Conservation (phyloP, 2,888 invertebrate species). For the Microplitis manilae region DNA sequence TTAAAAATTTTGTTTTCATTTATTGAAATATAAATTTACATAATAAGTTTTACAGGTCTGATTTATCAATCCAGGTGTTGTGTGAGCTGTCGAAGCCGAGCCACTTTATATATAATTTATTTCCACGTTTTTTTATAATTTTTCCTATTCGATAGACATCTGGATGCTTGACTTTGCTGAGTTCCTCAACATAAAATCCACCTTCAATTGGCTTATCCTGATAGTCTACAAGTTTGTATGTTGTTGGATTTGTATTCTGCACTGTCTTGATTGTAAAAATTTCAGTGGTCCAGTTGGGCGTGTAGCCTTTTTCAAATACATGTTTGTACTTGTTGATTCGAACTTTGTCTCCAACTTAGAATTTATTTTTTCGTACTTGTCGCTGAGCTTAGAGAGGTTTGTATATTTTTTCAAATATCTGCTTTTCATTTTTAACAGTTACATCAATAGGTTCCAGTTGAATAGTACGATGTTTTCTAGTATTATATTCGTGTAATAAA, state of each 20-base stretch:
- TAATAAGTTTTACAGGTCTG: neutral
- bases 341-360: conserved; percentile 59
- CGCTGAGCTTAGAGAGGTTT: no score
- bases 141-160: no score
- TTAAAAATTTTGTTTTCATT: no score
- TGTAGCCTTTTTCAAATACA: conserved; percentile 49
- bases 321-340: conserved; percentile 60
- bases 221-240: conserved; percentile 60
- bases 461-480: conserved; percentile 61
- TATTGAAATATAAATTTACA: no score
- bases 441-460: conserved; percentile 60
- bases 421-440: conserved; percentile 57
- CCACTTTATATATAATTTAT: no score
- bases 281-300: conserved; percentile 61
- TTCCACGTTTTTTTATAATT: no score
- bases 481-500: conserved; percentile 55
- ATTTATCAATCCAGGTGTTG: conserved; percentile 41
- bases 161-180: no score
- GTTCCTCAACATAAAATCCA: no score
- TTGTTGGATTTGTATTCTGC: conserved; percentile 56
- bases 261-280: conserved; percentile 61
- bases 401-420: conserved; percentile 30
- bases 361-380: conserved; percentile 25
- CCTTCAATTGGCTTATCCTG: no score
- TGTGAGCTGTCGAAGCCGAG: no score